phyloP scores from a whole-genome alignment of 2,113 vertebrate genomes.

The Microcebus griseorufus region DNA sequence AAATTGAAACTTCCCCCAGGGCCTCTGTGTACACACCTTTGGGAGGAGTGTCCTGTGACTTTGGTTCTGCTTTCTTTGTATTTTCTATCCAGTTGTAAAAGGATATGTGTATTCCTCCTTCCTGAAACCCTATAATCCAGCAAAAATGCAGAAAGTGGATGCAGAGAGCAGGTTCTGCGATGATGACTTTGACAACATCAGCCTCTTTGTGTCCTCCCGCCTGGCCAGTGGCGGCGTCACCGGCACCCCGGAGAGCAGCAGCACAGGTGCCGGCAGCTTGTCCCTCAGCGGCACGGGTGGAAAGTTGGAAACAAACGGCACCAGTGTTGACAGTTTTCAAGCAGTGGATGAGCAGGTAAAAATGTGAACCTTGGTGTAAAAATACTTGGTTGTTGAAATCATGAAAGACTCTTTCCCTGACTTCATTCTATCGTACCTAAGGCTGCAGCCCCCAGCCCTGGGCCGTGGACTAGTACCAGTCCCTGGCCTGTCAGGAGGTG shows the following conservation, averaged over 20 bases:
- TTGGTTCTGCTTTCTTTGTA: slow-evolving; percentile 57
- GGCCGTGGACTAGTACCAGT: too few species aligned
- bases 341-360: slow-evolving; percentile 90
- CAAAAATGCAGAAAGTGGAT: slow-evolving; percentile 83
- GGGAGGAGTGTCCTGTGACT: neutral
- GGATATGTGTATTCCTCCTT: slow-evolving; percentile 97
- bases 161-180: slow-evolving; percentile 78
- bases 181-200: slow-evolving; percentile 95
- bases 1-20: neutral
- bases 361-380: slow-evolving; percentile 24
- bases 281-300: slow-evolving; percentile 85
- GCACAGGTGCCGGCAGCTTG: slow-evolving; percentile 84
- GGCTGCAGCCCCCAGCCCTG: neutral
- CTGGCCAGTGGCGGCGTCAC: slow-evolving; percentile 83
- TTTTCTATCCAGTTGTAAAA: slow-evolving; percentile 84
- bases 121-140: slow-evolving; percentile 94
- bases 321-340: slow-evolving; percentile 69
- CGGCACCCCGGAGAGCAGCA: slow-evolving; percentile 69
- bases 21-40: neutral
- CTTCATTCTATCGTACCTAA: neutral
- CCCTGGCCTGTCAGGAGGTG: too few species aligned
- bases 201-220: slow-evolving; percentile 92
- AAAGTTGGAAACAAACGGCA: slow-evolving; percentile 79
- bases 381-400: neutral
- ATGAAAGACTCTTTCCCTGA: neutral